Percentiles rank a stretch among this genome's conserved stretches.
These are phyloP conservation scores for Scatophagus argus DNA, from an alignment of 2,113 vertebrate genomes.

Conservation along the genomic window DNA sequence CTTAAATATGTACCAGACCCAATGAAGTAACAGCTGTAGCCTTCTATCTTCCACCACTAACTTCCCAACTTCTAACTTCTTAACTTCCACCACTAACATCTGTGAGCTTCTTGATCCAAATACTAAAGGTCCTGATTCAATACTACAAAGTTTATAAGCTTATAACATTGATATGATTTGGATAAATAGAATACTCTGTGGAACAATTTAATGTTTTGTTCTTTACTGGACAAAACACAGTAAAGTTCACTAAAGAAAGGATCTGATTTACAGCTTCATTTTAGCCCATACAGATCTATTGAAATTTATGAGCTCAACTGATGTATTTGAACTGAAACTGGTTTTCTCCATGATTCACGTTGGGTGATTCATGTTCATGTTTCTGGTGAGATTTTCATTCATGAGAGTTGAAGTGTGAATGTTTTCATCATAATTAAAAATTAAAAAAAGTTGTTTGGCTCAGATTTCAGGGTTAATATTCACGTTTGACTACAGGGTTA, in stretches of 20 bases:
- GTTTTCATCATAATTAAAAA: not conserved
- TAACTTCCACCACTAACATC: too few species aligned
- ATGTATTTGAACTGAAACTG: not conserved
- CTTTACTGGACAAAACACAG: too few species aligned
- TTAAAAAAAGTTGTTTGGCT: not conserved
- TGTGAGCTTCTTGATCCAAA: not conserved
- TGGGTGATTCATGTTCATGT: too few species aligned
- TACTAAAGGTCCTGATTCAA: not conserved
- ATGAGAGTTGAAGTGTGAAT: too few species aligned
- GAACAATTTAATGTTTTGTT: too few species aligned
- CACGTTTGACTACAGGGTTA: not conserved
- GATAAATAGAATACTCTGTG: not conserved
- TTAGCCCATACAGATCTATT: not conserved
- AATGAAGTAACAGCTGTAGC: not conserved
- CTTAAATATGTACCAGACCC: not conserved
- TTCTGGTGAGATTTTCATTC: too few species aligned
- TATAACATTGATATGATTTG: too few species aligned
- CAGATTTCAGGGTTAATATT: not conserved
- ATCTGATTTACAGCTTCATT: too few species aligned
- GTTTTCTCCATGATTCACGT: not conserved
- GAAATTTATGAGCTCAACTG: not conserved
- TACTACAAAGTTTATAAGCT: not conserved
- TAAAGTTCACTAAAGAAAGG: too few species aligned
- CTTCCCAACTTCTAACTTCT: too few species aligned
- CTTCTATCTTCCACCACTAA: not conserved